phyloP scores from a whole-genome alignment of 1,140 invertebrate species.

The Coenobita brevimanus region DNA sequence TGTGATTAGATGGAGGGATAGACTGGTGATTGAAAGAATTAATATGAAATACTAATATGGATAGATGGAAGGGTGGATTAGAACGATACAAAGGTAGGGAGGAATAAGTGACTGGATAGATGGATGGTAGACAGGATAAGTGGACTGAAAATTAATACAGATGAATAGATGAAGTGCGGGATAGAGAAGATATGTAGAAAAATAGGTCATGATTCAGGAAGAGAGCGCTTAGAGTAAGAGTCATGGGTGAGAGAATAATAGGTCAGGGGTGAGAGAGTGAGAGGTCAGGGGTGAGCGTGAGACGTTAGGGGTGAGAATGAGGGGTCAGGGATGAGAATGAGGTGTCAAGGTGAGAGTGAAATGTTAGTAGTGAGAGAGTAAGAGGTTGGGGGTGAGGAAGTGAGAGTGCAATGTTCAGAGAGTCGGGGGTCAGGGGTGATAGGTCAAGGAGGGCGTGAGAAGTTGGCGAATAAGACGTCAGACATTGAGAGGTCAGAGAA shows the following conservation, averaged over 20 bases:
- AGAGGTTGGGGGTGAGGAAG: background rate
- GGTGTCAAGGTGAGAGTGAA: background rate
- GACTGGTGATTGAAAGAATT: background rate
- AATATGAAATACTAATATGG: background rate
- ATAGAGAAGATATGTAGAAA: background rate
- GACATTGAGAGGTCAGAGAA: too few relatives aligned
- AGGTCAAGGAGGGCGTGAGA: too few relatives aligned
- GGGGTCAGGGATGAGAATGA: constrained; percentile 13
- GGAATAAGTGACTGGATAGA: background rate
- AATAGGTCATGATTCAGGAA: too few relatives aligned
- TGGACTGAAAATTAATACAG: background rate
- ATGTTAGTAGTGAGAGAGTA: background rate
- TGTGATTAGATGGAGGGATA: background rate
- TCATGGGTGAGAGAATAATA: too few relatives aligned
- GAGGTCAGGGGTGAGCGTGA: background rate
- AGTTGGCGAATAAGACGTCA: too few relatives aligned
- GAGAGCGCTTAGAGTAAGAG: too few relatives aligned
- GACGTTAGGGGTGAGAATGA: background rate
- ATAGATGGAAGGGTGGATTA: background rate
- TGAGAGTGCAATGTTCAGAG: too few relatives aligned
- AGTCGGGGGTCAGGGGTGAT: too few relatives aligned
- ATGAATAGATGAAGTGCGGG: background rate
- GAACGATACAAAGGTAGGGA: too few relatives aligned
- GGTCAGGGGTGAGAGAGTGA: too few relatives aligned
- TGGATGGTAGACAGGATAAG: background rate